Conservation (phyloP, 2,113 vertebrate genomes). For the Cricetomys ansorgei region DNA sequence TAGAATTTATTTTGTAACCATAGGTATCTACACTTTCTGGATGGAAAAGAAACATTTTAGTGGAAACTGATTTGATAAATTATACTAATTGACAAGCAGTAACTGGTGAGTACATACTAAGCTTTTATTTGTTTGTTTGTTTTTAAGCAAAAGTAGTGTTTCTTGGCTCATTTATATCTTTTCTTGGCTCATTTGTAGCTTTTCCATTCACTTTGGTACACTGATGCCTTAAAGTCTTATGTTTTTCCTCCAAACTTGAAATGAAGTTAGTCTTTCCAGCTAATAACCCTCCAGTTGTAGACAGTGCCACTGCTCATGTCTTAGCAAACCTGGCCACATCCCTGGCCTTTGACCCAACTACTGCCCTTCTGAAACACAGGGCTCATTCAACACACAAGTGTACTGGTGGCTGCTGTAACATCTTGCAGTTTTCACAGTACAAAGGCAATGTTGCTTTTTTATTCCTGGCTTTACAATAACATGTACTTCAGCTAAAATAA, state of each 20-base stretch:
- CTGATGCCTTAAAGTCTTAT: conserved; percentile 35
- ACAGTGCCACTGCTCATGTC: neutral
- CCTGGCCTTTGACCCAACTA: neutral
- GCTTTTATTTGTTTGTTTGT: neutral
- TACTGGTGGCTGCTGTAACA: neutral
- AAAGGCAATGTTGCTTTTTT: conserved; percentile 57
- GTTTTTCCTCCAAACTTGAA: conserved; percentile 14
- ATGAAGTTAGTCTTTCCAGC: neutral
- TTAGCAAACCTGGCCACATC: neutral
- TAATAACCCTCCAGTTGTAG: neutral
- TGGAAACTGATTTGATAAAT: conserved; percentile 17
- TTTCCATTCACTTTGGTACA: conserved; percentile 39
- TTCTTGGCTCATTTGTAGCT: neutral
- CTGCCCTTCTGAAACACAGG: neutral
- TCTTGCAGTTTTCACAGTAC: neutral
- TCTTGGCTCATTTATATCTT: neutral
- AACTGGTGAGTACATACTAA: neutral
- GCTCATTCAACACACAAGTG: neutral
- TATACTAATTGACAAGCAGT: neutral
- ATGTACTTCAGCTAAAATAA: conserved; percentile 71
- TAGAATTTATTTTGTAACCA: neutral
- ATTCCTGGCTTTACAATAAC: conserved; percentile 74
- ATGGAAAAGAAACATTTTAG: neutral
- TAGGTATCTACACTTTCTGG: neutral
- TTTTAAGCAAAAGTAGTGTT: neutral